phyloP scores from a whole-genome alignment of 2,797 vertebrate genomes.

The Galago senegalensis region DNA sequence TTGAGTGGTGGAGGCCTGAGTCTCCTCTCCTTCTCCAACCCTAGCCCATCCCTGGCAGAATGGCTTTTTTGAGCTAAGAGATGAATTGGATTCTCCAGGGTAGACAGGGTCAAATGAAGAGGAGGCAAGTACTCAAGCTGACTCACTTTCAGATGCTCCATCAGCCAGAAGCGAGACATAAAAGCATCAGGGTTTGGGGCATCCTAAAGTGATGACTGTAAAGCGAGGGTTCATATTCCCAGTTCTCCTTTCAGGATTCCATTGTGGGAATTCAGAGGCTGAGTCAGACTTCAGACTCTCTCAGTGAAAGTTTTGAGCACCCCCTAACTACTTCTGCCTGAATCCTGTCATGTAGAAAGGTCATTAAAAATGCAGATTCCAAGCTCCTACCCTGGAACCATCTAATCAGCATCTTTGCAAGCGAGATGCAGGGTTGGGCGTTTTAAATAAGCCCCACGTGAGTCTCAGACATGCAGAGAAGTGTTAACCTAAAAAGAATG shows the following conservation, averaged over 20 bases:
- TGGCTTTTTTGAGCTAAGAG: background rate
- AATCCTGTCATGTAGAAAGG: background rate
- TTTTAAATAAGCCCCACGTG: background rate
- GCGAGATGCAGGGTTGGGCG: too few species aligned
- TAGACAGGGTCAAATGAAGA: background rate
- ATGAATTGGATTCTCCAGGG: background rate
- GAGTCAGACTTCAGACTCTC: background rate
- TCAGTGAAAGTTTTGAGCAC: background rate
- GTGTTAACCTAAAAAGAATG: background rate
- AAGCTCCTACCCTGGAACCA: background rate
- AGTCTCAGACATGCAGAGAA: background rate
- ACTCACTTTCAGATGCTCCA: background rate
- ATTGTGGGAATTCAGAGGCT: background rate
- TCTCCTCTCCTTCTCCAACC: background rate
- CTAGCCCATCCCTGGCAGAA: background rate
- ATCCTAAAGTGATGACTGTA: background rate
- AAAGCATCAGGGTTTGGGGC: background rate
- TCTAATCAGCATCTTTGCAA: background rate
- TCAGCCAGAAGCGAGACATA: background rate
- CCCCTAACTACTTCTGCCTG: background rate
- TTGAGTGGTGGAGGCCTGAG: background rate
- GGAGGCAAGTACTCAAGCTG: background rate
- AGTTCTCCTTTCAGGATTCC: background rate
- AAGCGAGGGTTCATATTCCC: background rate
- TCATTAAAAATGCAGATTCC: background rate